Percentiles rank a stretch among this genome's conserved stretches.
Evolutionary conservation across 1,140 invertebrate species (phyloP).

Genomic region (Drosophila subpulchrella): DNA sequence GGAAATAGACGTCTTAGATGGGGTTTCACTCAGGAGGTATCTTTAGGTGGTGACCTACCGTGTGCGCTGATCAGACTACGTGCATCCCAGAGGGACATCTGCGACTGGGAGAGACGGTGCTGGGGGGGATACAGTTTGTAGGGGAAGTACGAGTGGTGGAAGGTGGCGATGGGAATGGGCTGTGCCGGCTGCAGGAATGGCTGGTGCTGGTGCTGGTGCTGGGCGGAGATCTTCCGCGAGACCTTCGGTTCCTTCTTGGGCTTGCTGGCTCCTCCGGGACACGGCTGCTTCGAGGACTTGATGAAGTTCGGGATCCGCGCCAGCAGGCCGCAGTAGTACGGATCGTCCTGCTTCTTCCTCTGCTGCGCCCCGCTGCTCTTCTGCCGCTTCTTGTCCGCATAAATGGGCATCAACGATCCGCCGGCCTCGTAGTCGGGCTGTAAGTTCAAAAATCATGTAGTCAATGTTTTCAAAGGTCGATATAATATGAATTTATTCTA

Average conservation of each 20-base stretch:
- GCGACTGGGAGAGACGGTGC: conserved; percentile 81
- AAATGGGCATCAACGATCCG: conserved; percentile 53
- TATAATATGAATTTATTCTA: too few relatives aligned
- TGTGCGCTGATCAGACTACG: conserved; percentile 83
- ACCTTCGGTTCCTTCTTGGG: conserved; percentile 79
- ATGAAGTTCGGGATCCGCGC: conserved; percentile 94
- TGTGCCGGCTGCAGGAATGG: conserved; percentile 50
- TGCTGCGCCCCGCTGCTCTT: conserved; percentile 63
- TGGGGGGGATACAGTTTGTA: conserved; percentile 76
- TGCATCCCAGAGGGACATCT: conserved; percentile 83
- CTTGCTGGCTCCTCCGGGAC: conserved; percentile 46
- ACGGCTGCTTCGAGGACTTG: conserved; percentile 76
- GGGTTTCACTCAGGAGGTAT: not conserved
- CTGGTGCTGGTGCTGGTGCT: conserved; percentile 54
- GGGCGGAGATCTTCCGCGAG: conserved; percentile 80
- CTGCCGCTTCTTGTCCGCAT: conserved; percentile 67
- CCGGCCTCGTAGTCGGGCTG: conserved; percentile 78
- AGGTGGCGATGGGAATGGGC: conserved; percentile 77
- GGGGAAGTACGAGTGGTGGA: conserved; percentile 81
- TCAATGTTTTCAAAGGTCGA: not conserved
- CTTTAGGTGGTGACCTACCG: conserved; percentile 41
- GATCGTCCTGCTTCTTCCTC: conserved; percentile 88
- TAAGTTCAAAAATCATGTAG: not conserved
- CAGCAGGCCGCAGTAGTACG: conserved; percentile 92
- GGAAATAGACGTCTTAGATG: not conserved